Evolutionary conservation across 2,113 vertebrate genomes (phyloP).

Genomic region (Panthera uncia): DNA sequence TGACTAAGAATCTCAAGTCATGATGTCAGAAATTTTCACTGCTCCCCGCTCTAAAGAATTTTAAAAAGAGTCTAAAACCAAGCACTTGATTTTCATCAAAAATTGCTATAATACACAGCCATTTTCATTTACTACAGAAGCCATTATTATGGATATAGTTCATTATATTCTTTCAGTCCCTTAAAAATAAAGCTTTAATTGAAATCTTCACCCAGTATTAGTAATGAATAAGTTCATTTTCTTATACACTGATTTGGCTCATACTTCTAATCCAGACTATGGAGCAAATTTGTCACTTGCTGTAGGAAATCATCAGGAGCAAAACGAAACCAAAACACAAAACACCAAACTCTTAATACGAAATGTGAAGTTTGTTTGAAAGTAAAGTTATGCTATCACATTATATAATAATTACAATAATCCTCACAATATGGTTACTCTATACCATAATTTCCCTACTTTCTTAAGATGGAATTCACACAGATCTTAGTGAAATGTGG

Average conservation of each 20-base stretch:
- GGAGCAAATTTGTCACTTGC: neutral
- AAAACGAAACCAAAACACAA: neutral
- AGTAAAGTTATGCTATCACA: neutral
- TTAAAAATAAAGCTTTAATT: neutral
- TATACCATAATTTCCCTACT: neutral
- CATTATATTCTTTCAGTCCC: neutral
- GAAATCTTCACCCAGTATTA: neutral
- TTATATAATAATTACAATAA: neutral
- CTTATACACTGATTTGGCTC: neutral
- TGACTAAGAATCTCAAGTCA: neutral
- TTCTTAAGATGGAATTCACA: neutral
- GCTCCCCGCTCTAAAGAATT: neutral
- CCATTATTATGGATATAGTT: neutral
- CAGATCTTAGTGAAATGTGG: neutral
- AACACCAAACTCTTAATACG: neutral
- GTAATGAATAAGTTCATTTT: neutral
- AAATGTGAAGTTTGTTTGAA: neutral
- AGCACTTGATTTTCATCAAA: neutral
- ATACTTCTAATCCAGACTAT: neutral
- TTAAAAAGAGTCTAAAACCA: neutral
- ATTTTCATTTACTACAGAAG: conserved; percentile 2
- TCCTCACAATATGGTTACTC: neutral
- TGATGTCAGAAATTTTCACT: neutral
- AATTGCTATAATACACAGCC: neutral
- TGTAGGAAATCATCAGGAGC: neutral